Evolutionary conservation across 2,797 vertebrate species (phyloP).

Genomic region (Sitta carolinensis): DNA sequence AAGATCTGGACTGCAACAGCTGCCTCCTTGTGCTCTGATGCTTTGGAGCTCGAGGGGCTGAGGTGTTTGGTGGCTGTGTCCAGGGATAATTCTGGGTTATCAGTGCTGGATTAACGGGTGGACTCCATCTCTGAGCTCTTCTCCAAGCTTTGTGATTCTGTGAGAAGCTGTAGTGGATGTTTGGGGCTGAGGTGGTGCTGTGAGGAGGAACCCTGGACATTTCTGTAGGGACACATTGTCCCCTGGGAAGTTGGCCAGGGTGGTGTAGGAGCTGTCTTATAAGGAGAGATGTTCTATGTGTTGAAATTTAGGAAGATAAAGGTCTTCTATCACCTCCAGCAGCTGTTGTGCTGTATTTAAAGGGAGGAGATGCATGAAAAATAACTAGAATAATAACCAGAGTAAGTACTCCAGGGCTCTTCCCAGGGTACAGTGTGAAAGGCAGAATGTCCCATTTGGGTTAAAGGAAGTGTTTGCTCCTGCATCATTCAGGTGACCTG

Average conservation of each 20-base stretch:
- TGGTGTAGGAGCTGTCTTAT: not conserved
- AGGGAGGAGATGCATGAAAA: not conserved
- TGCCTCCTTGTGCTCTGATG: not conserved
- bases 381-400: not conserved
- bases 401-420: not conserved
- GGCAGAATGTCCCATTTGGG: not conserved
- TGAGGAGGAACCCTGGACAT: not conserved
- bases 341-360: not conserved
- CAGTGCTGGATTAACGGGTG: not conserved
- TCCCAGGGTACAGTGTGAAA: not conserved
- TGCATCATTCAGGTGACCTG: not conserved
- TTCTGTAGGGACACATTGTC: not conserved
- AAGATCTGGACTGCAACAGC: not conserved
- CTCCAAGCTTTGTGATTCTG: not conserved
- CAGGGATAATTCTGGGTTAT: not conserved
- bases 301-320: not conserved
- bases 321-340: not conserved
- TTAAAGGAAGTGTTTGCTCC: not conserved
- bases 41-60: not conserved
- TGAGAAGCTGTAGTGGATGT: not conserved
- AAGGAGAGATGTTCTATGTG: accelerated
- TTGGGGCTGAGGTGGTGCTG: not conserved
- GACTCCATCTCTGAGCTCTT: not conserved
- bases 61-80: not conserved
- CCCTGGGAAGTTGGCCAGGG: not conserved